These are phyloP conservation scores for Neolamprologus devosi DNA, from an alignment of 2,113 vertebrate species.

Conservation along the genomic window DNA sequence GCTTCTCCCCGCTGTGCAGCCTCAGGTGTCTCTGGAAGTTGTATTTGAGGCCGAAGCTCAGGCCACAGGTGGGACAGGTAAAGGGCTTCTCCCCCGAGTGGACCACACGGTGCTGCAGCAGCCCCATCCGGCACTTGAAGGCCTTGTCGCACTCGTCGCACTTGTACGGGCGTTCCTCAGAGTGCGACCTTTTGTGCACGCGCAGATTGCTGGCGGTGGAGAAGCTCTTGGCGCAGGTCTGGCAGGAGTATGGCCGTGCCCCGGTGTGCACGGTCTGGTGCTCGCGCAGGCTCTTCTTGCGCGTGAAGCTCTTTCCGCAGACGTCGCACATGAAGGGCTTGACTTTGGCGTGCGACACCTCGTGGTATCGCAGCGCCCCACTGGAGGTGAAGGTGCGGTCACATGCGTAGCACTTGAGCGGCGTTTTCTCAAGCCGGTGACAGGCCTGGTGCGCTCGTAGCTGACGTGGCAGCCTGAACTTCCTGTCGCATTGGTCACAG, in stretches of 20 bases:
- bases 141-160: conserved; percentile 52
- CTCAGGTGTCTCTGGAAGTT: conserved; percentile 59
- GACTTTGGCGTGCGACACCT: conserved; percentile 28
- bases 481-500: conserved; percentile 42
- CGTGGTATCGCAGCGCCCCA: conserved; percentile 29
- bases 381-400: conserved; percentile 38
- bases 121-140: conserved; percentile 55
- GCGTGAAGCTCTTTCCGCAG: conserved; percentile 47
- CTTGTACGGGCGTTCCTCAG: conserved; percentile 36
- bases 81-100: conserved; percentile 56
- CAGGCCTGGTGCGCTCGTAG: conserved; percentile 29
- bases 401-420: conserved; percentile 24
- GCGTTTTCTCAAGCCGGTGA: conserved; percentile 18
- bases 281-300: conserved; percentile 53
- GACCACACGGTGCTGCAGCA: conserved; percentile 56
- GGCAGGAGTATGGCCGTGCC: conserved; percentile 41
- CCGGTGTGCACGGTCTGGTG: conserved; percentile 60
- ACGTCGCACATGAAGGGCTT: conserved; percentile 57
- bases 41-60: conserved; percentile 60
- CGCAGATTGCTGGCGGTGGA: conserved; percentile 58
- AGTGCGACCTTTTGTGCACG: conserved; percentile 55
- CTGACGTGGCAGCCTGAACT: conserved; percentile 35
- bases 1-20: conserved; percentile 58
- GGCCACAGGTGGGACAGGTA: conserved; percentile 37
- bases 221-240: conserved; percentile 41